These are phyloP conservation scores for Melinaea menophilus DNA, from an alignment of 2,888 invertebrate species.

Conservation along the genomic window DNA sequence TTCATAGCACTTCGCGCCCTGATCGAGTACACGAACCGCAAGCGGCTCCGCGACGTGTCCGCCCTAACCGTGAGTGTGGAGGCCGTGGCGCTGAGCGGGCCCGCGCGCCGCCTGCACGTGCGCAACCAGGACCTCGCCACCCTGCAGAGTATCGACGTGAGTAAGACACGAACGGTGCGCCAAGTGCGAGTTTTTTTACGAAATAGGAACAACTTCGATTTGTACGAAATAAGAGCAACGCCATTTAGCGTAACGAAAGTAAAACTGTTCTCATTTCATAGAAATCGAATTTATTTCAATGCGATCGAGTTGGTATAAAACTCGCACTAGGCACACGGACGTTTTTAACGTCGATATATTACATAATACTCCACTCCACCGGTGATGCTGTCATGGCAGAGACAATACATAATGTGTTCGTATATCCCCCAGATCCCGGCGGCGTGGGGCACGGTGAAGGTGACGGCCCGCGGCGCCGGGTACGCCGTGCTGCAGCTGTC, in stretches of 20 bases:
- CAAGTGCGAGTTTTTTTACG: no score
- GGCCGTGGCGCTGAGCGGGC: slow-evolving; percentile 87
- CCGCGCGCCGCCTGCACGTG: slow-evolving; percentile 81
- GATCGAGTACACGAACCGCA: slow-evolving; percentile 91
- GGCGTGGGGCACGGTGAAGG: slow-evolving; percentile 96
- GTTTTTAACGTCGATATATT: no score
- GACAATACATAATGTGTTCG: background rate
- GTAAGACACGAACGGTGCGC: slow-evolving; percentile 20
- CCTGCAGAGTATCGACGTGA: slow-evolving; percentile 86
- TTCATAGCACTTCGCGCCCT: slow-evolving; percentile 92
- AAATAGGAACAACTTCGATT: no score
- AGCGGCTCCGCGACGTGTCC: slow-evolving; percentile 91
- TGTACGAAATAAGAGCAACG: no score
- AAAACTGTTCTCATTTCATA: no score
- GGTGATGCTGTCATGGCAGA: no score
- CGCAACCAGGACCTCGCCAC: slow-evolving; percentile 86
- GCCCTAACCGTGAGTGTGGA: slow-evolving; percentile 87
- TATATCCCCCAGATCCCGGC: slow-evolving; percentile 86
- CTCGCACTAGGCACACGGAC: no score
- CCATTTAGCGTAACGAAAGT: no score
- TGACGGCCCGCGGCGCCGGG: slow-evolving; percentile 95
- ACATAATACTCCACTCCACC: background rate
- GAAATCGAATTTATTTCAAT: no score
- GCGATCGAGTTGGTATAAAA: no score
- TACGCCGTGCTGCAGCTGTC: slow-evolving; percentile 96